Evolutionary conservation across 2,888 invertebrate genomes (phyloP).

Genomic region (Deilephila elpenor): DNA sequence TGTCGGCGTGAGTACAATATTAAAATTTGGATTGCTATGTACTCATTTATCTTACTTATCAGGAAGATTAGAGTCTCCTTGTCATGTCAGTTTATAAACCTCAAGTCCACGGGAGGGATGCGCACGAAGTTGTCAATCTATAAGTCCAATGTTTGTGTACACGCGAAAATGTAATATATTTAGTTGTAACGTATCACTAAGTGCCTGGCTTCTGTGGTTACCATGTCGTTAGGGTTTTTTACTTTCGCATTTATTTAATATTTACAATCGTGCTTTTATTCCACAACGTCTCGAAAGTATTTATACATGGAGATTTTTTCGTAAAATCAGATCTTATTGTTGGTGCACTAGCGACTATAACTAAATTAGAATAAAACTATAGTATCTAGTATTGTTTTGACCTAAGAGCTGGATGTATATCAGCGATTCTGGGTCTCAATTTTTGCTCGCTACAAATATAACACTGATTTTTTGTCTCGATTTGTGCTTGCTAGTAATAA

Average conservation of each 20-base stretch:
- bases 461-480: too few relatives aligned
- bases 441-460: too few relatives aligned
- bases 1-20: too few relatives aligned
- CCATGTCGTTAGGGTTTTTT: conserved; percentile 34
- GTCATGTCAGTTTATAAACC: neutral
- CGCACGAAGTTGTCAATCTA: neutral
- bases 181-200: conserved; percentile 56
- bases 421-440: too few relatives aligned
- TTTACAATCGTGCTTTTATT: neutral
- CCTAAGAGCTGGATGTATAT: too few relatives aligned
- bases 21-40: too few relatives aligned
- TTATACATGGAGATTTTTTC: neutral
- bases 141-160: neutral
- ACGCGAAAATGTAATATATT: conserved; percentile 26
- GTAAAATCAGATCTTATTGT: neutral
- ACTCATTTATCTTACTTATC: too few relatives aligned
- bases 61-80: too few relatives aligned
- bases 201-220: conserved; percentile 63
- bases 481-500: too few relatives aligned
- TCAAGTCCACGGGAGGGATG: neutral
- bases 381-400: too few relatives aligned
- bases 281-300: neutral
- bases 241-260: conserved; percentile 23
- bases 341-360: too few relatives aligned
- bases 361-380: too few relatives aligned